phyloP scores from a whole-genome alignment of 53 echinoderm and acorn worm genomes.

The Stichopus horrens region DNA sequence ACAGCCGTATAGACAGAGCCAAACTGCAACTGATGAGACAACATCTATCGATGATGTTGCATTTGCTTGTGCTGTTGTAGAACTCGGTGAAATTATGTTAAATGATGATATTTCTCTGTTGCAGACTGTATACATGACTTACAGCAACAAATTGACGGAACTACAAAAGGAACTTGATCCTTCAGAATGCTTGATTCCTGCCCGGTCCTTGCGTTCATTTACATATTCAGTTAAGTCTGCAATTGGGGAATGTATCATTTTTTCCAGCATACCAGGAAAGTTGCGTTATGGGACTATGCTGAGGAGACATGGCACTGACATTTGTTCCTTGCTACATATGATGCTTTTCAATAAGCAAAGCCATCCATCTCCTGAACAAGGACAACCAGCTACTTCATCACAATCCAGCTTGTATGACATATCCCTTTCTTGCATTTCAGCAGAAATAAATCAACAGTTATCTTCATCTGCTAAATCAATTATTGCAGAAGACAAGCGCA shows the following conservation, averaged over 20 bases:
- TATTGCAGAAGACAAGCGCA: slow-evolving; percentile 4
- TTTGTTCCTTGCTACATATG: not conserved
- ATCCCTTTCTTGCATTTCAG: slow-evolving; percentile 6
- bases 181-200: not conserved
- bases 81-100: not conserved
- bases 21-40: not conserved
- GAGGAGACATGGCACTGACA: slow-evolving; percentile 26
- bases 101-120: not conserved
- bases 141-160: slow-evolving; percentile 14
- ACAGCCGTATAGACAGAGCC: not conserved
- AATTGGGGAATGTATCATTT: slow-evolving; percentile 16
- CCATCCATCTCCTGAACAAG: not conserved
- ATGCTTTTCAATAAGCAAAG: not conserved
- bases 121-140: slow-evolving; percentile 14
- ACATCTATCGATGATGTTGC: slow-evolving; percentile 13
- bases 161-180: not conserved
- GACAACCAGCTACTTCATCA: not conserved
- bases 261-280: slow-evolving; percentile 21
- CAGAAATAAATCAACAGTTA: slow-evolving; percentile 12
- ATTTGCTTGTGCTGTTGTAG: not conserved
- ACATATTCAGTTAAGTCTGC: not conserved
- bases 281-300: slow-evolving; percentile 26
- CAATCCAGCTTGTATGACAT: not conserved
- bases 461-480: slow-evolving; percentile 17
- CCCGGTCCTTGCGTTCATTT: slow-evolving; percentile 7